A percentile compares a stretch with the other conserved stretches of the same genome.
phyloP scores from a whole-genome alignment of 2,888 invertebrate genomes.

The Invenusta paracnida region DNA sequence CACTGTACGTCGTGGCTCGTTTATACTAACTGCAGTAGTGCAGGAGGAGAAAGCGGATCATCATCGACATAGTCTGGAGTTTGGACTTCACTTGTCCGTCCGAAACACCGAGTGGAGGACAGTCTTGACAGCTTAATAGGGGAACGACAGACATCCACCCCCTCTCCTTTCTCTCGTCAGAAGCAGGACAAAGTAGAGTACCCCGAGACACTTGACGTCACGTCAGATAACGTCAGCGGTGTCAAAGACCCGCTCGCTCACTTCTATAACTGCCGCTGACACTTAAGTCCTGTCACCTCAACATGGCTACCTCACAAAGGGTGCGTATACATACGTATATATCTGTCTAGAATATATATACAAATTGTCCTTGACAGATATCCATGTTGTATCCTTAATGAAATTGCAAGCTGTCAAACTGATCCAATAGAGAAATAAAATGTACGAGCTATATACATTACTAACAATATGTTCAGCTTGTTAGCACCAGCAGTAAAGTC shows the following conservation, averaged over 20 bases:
- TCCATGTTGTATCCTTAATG: too few species aligned
- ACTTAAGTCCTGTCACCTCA: background rate
- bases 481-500: too few species aligned
- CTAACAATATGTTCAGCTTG: too few species aligned
- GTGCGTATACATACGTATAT: background rate
- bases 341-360: background rate
- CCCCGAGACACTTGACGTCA: conserved; percentile 7
- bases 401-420: too few species aligned
- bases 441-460: too few species aligned
- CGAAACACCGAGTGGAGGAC: too few species aligned
- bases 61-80: background rate
- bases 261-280: background rate
- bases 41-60: background rate
- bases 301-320: conserved; percentile 8
- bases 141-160: too few species aligned
- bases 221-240: conserved; percentile 21
- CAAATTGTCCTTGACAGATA: background rate
- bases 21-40: too few species aligned
- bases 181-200: background rate
- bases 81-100: background rate
- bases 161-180: background rate
- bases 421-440: background rate
- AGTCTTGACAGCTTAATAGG: too few species aligned
- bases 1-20: too few species aligned
- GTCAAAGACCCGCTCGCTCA: background rate